phyloP scores from a whole-genome alignment of 1,140 invertebrate species.

The Megalopta genalis region DNA sequence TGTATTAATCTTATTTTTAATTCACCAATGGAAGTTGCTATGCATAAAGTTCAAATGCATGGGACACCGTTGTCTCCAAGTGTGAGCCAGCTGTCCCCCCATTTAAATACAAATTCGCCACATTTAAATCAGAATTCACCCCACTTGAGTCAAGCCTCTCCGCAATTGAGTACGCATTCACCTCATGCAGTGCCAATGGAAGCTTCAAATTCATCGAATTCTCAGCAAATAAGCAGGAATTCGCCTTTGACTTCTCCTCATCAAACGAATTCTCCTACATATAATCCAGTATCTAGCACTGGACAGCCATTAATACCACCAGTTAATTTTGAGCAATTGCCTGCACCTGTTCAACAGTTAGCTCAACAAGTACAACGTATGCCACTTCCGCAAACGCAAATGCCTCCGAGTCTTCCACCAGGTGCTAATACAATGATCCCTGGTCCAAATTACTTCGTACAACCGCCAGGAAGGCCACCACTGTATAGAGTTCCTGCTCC shows the following conservation, averaged over 20 bases:
- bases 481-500: slow-evolving; percentile 73
- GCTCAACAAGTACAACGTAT: slow-evolving; percentile 80
- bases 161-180: slow-evolving; percentile 59
- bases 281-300: slow-evolving; percentile 37
- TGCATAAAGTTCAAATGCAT: slow-evolving; percentile 76
- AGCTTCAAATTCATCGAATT: slow-evolving; percentile 57
- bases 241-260: slow-evolving; percentile 71
- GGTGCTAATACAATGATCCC: slow-evolving; percentile 75
- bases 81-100: slow-evolving; percentile 66
- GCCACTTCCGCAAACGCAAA: slow-evolving; percentile 76
- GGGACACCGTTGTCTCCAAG: slow-evolving; percentile 69
- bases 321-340: slow-evolving; percentile 76
- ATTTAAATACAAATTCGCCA: slow-evolving; percentile 64
- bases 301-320: slow-evolving; percentile 70
- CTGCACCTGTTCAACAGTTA: slow-evolving; percentile 80
- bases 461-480: slow-evolving; percentile 72
- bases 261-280: slow-evolving; percentile 71
- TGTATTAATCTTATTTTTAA: slow-evolving; percentile 73
- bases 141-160: slow-evolving; percentile 61
- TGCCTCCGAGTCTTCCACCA: slow-evolving; percentile 71
- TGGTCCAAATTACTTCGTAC: slow-evolving; percentile 71
- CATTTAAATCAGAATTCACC: slow-evolving; percentile 65
- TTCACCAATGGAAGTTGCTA: slow-evolving; percentile 70
- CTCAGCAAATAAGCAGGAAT: slow-evolving; percentile 53
- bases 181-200: slow-evolving; percentile 50